Percentiles rank a stretch among this genome's conserved stretches.
These are phyloP conservation scores for Xiphydria camelus DNA, from an alignment of 2,888 invertebrate genomes.

Conservation along the genomic window DNA sequence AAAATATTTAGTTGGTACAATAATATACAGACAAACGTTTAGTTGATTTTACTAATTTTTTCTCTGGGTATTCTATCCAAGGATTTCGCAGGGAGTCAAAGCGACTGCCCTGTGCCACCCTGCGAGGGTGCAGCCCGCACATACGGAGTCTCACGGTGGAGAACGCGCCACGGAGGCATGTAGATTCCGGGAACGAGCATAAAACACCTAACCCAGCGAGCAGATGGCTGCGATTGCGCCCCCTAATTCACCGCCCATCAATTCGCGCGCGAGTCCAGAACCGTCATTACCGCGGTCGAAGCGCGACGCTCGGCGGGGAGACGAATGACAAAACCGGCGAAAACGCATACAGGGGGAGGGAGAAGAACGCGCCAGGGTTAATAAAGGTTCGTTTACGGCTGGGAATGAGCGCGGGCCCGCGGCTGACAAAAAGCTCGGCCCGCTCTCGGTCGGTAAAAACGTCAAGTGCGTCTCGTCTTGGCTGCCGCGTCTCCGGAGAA, in stretches of 20 bases:
- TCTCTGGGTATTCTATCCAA: no score
- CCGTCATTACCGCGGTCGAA: slow-evolving; percentile 12
- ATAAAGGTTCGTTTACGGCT: slow-evolving; percentile 1
- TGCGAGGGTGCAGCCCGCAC: no score
- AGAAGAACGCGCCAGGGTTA: background rate
- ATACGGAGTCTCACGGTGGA: no score
- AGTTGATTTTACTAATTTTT: no score
- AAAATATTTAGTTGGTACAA: no score
- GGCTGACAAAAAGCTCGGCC: background rate
- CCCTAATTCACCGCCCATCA: slow-evolving; percentile 35
- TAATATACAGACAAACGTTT: no score
- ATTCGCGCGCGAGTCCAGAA: slow-evolving; percentile 22
- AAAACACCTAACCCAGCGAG: slow-evolving; percentile 23
- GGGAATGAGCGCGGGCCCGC: slow-evolving; percentile 1
- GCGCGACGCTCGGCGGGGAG: background rate
- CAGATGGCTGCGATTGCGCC: slow-evolving; percentile 38
- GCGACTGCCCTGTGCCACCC: no score
- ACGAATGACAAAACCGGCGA: background rate
- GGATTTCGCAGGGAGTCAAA: no score
- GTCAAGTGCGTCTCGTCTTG: no score
- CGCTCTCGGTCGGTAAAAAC: no score
- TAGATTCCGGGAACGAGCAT: slow-evolving; percentile 18
- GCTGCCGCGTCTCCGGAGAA: no score
- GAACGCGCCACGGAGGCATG: no score
- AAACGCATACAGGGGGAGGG: background rate